Evolutionary conservation across 2,888 invertebrate genomes (phyloP).

Genomic region (Trissoscelio sp.): DNA sequence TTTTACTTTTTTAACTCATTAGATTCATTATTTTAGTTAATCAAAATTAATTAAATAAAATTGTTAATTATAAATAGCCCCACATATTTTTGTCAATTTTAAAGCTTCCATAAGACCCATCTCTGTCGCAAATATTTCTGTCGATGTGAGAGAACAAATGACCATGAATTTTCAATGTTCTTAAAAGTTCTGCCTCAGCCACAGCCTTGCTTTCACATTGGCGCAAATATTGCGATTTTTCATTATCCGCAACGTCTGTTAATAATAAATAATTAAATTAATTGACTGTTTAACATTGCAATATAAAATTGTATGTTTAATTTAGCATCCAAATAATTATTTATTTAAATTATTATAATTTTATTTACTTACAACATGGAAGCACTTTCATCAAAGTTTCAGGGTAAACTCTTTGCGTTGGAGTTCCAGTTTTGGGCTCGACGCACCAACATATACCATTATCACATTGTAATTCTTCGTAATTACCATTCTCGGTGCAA

Average conservation of each 20-base stretch:
- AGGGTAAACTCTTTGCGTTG: constrained; percentile 84
- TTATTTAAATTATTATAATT: no score
- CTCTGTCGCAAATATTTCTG: constrained; percentile 86
- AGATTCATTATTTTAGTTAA: no score
- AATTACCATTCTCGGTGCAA: constrained; percentile 87
- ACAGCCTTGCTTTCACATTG: constrained; percentile 88
- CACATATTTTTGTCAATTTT: constrained; percentile 85
- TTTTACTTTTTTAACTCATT: background rate
- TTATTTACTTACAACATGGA: constrained; percentile 87
- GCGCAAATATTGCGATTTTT: constrained; percentile 86
- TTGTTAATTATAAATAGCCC: constrained; percentile 77
- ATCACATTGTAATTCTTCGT: constrained; percentile 88
- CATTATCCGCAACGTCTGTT: constrained; percentile 69
- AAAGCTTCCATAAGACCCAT: constrained; percentile 87
- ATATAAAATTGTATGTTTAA: no score
- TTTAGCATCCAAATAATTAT: background rate
- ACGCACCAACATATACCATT: constrained; percentile 89
- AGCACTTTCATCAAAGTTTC: constrained; percentile 85
- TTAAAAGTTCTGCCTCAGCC: constrained; percentile 84
- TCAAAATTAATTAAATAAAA: no score
- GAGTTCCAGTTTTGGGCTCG: constrained; percentile 86
- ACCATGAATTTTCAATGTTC: constrained; percentile 86
- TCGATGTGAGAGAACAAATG: constrained; percentile 85
- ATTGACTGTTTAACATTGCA: no score
- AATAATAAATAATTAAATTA: background rate